These are phyloP conservation scores for Microtus agrestis DNA, from an alignment of 2,797 vertebrate genomes.

Conservation along the genomic window DNA sequence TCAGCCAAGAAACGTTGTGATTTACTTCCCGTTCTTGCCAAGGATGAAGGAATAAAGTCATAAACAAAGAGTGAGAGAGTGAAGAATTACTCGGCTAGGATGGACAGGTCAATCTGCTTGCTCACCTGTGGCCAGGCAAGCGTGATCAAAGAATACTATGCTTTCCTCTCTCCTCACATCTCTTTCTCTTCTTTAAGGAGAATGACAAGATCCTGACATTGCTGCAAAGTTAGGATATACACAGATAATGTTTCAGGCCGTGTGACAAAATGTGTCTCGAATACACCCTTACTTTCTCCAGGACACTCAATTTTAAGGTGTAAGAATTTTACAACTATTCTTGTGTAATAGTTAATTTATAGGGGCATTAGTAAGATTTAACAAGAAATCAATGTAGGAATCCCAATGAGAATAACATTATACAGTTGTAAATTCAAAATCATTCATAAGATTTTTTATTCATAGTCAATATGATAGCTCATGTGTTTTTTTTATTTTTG, in stretches of 20 bases:
- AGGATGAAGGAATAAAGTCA: conserved; percentile 81
- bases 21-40: conserved; percentile 80
- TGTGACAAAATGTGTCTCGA: background rate
- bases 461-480: background rate
- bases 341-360: background rate
- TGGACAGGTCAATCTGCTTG: conserved; percentile 78
- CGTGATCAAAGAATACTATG: conserved; percentile 48
- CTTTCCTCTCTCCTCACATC: background rate
- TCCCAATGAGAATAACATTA: background rate
- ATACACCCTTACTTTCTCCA: background rate
- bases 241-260: background rate
- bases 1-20: conserved; percentile 81
- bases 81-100: conserved; percentile 74
- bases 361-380: background rate
- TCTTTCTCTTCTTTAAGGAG: conserved; percentile 52
- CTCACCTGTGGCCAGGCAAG: conserved; percentile 66
- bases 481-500: background rate
- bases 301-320: background rate
- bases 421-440: conserved; percentile 8
- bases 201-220: conserved; percentile 2
- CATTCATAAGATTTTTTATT: background rate
- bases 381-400: background rate
- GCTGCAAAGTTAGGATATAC: background rate
- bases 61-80: conserved; percentile 74
- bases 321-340: no score